phyloP scores from a whole-genome alignment of 2,888 invertebrate genomes.

The Mechanitis messenoides region DNA sequence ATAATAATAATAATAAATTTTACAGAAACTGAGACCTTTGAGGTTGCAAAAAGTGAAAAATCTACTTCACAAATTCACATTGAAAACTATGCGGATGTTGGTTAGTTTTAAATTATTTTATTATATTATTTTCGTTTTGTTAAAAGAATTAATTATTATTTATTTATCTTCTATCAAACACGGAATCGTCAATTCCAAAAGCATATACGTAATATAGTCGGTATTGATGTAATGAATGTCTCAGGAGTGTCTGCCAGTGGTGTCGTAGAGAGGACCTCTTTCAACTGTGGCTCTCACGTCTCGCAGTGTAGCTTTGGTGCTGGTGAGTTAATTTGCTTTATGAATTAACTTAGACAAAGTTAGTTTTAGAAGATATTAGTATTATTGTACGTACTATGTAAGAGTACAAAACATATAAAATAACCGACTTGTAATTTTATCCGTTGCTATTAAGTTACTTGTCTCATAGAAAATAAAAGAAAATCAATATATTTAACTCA shows the following conservation, averaged over 20 bases:
- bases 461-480: background rate
- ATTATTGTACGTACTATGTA: background rate
- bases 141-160: too few species aligned
- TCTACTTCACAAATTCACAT: constrained; percentile 15
- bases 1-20: background rate
- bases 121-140: background rate
- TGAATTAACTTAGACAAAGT: too few species aligned
- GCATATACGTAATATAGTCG: too few species aligned
- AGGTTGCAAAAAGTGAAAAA: constrained; percentile 12
- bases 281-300: constrained; percentile 28
- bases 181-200: too few species aligned
- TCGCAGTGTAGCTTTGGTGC: constrained; percentile 28
- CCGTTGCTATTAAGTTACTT: background rate
- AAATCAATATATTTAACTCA: constrained; percentile 16
- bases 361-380: background rate
- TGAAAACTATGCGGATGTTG: constrained; percentile 10
- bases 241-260: constrained; percentile 26
- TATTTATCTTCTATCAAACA: too few species aligned
- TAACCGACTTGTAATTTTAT: background rate
- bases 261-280: constrained; percentile 25
- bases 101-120: constrained; percentile 10
- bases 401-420: background rate
- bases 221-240: background rate
- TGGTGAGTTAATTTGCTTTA: constrained; percentile 16
- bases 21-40: background rate